Percentiles rank a stretch among this genome's conserved stretches.
These are phyloP conservation scores for Cylas formicarius DNA, from an alignment of 1,140 invertebrate genomes.

Conservation along the genomic window DNA sequence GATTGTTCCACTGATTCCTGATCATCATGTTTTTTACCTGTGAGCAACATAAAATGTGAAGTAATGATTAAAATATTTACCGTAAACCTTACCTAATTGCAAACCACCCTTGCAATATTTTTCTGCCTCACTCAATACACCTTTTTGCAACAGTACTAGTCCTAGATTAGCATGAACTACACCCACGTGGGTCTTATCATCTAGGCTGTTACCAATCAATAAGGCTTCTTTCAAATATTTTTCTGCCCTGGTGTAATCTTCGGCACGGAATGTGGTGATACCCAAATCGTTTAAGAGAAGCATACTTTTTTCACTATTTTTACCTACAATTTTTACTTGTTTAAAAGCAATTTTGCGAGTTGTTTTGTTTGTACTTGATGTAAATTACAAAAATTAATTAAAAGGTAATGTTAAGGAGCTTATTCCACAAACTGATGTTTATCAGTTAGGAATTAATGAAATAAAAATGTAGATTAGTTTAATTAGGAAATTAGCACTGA, in stretches of 20 bases:
- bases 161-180: slow-evolving; percentile 78
- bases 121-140: slow-evolving; percentile 61
- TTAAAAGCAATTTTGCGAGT: too few species aligned
- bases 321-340: too few species aligned
- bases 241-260: slow-evolving; percentile 63
- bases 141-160: slow-evolving; percentile 66
- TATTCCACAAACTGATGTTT: too few species aligned
- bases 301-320: slow-evolving; percentile 62
- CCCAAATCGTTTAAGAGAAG: slow-evolving; percentile 81
- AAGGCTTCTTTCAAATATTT: slow-evolving; percentile 65
- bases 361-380: too few species aligned
- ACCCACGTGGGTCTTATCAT: slow-evolving; percentile 60
- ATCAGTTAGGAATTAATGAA: too few species aligned
- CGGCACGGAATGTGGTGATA: slow-evolving; percentile 57
- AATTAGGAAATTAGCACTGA: too few species aligned
- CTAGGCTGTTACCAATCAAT: slow-evolving; percentile 54
- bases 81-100: slow-evolving; percentile 49
- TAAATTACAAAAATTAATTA: too few species aligned
- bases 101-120: slow-evolving; percentile 62
- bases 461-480: too few species aligned
- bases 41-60: slow-evolving; percentile 39
- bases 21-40: slow-evolving; percentile 51
- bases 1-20: slow-evolving; percentile 52
- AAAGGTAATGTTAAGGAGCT: too few species aligned
- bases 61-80: slow-evolving; percentile 48